Evolutionary conservation across 2,113 vertebrate genomes (phyloP).

Genomic region (Pangasianodon hypophthalmus): DNA sequence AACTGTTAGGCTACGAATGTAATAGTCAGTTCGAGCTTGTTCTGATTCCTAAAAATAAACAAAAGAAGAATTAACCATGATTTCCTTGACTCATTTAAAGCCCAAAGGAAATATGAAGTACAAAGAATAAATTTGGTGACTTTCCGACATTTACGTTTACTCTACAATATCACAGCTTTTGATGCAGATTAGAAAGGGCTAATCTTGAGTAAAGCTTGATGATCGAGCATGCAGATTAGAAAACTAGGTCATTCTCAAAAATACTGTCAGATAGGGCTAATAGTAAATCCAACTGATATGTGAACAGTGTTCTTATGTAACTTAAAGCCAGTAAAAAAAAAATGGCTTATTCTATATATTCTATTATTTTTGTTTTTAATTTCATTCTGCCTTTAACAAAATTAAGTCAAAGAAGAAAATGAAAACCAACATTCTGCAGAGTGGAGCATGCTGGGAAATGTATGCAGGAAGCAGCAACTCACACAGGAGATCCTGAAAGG

Average conservation of each 20-base stretch:
- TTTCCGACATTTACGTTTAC: background rate
- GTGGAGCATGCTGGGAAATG: constrained; percentile 34
- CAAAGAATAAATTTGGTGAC: background rate
- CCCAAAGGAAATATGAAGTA: background rate
- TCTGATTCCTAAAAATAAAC: constrained; percentile 83
- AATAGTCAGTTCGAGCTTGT: constrained; percentile 90
- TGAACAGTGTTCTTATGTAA: background rate
- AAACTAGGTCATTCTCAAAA: background rate
- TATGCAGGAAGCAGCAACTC: constrained; percentile 69
- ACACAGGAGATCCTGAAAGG: constrained; percentile 96
- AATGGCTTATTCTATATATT: background rate
- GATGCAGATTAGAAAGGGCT: background rate
- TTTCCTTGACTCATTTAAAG: background rate
- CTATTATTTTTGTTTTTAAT: too few relatives aligned
- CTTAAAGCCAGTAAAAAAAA: too few relatives aligned
- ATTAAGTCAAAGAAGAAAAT: background rate
- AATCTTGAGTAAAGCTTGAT: background rate
- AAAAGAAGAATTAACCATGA: constrained; percentile 35
- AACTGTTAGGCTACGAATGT: constrained; percentile 86
- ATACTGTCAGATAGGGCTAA: too few relatives aligned
- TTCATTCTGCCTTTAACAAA: background rate
- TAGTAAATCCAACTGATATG: background rate
- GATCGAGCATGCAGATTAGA: background rate
- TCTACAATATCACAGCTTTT: background rate
- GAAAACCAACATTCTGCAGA: background rate